Base-by-base conservation (phyloP, 1,140 invertebrate species). In the Aphaenogaster floridana region DNA sequence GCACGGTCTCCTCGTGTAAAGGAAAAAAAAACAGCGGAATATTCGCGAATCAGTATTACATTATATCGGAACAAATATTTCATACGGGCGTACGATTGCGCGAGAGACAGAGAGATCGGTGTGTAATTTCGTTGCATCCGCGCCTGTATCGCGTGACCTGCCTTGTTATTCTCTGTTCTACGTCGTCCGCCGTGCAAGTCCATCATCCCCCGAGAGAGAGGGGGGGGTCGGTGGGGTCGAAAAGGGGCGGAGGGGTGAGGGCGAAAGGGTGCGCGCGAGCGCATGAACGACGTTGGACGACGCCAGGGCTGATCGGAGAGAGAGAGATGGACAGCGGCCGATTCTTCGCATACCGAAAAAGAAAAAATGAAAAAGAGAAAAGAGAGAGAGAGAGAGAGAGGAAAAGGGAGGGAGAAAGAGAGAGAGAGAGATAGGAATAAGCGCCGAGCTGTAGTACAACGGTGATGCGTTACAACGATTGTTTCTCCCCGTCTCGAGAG, bases 31-130 rank as follows among this genome's bases (percentile, higher is more conserved):
- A 84, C 42, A 89, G 52, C n/a, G 57, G 36, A 68, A 86, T 68
- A 86, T 52, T 72, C 64, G 45, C 69, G 79, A 91, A 91, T 86
- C 88, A 71, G 87, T 89, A 87, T 89, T 84, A 88, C 91, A 91
- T 86, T 88, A 91, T 87, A 88, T 72, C 69, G 78, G 74, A 87
- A 88, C 86, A 89, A 91, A 91, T 89, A 91, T 91, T 86, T 91
- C 81, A 79, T 86, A 86, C 81, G 48, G 78, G 50, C 36, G 50
- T 84, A 87, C 88, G 89, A 87, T 86, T 39, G 80, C 69, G 28
- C 42, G 69, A 61, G 80, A 74, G 54, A 61, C 28, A 48, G 85
- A 54, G 72, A 77, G 71, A 15, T 61, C 88, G 78, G 68, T 87
- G 86, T 89, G 88, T 88, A 88, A 86, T 86, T 86, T 89, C 89